phyloP scores from a whole-genome alignment of 2,797 vertebrate genomes.

The Onychomys arenicola region DNA sequence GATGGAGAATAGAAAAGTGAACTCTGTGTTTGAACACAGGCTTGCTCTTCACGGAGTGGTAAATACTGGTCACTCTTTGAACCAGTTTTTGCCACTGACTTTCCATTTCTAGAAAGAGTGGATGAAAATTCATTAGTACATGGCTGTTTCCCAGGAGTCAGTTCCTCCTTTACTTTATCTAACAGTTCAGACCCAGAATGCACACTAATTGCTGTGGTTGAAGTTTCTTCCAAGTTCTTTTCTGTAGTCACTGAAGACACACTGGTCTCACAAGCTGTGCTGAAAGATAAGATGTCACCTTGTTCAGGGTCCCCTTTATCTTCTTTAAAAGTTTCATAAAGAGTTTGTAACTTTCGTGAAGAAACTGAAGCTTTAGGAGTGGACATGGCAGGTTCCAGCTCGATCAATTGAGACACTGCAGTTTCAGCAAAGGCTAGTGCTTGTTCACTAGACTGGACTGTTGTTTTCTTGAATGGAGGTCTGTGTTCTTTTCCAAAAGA shows the following conservation, averaged over 20 bases:
- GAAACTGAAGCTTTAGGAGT: slow-evolving; percentile 84
- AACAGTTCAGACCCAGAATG: slow-evolving; percentile 70
- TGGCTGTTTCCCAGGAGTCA: slow-evolving; percentile 79
- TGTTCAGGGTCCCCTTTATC: slow-evolving; percentile 79
- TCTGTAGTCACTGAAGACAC: slow-evolving; percentile 86
- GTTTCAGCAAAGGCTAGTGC: slow-evolving; percentile 48
- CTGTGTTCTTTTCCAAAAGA: slow-evolving; percentile 64
- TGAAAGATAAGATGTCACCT: slow-evolving; percentile 69
- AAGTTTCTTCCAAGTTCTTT: slow-evolving; percentile 78
- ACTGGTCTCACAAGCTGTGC: slow-evolving; percentile 85
- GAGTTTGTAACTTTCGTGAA: slow-evolving; percentile 77
- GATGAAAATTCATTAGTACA: slow-evolving; percentile 79
- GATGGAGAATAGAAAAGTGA: slow-evolving; percentile 90
- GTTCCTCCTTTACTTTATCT: slow-evolving; percentile 74
- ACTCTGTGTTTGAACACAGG: slow-evolving; percentile 63
- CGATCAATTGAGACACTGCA: slow-evolving; percentile 56
- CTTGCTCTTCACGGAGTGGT: slow-evolving; percentile 41
- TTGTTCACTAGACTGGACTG: slow-evolving; percentile 63
- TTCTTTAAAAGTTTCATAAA: slow-evolving; percentile 86
- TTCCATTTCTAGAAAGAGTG: slow-evolving; percentile 34
- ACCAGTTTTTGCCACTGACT: slow-evolving; percentile 55
- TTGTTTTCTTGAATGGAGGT: slow-evolving; percentile 45
- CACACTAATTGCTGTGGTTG: slow-evolving; percentile 70
- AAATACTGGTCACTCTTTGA: slow-evolving; percentile 67
- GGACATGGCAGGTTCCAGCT: slow-evolving; percentile 63